Conservation (phyloP, 1,140 invertebrate species). For the Ptiloglossa arizonensis region DNA sequence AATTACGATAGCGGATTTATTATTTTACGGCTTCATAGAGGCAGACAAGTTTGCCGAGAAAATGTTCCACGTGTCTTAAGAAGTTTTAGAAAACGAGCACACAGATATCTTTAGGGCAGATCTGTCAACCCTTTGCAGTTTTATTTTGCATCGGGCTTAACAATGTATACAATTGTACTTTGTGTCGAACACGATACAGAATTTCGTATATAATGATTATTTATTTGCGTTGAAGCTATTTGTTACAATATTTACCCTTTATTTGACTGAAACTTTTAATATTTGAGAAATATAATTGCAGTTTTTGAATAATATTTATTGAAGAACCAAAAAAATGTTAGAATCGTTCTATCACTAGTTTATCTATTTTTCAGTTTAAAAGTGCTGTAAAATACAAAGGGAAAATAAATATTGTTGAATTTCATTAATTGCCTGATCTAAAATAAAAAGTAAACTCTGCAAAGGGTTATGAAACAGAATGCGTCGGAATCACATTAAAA, state of each 20-base stretch:
- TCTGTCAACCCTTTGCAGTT: conserved; percentile 46
- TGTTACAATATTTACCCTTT: not conserved
- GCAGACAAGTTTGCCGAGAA: conserved; percentile 31
- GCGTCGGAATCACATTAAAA: conserved; percentile 19
- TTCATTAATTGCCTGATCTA: not conserved
- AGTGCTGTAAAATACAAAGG: not conserved
- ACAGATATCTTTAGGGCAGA: conserved; percentile 27
- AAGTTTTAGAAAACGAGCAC: conserved; percentile 48
- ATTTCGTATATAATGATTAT: not conserved
- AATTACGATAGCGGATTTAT: conserved; percentile 67
- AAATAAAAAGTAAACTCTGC: not conserved
- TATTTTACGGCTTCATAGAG: conserved; percentile 66
- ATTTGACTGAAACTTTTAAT: not conserved
- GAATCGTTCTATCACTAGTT: too few species aligned
- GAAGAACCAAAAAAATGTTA: not conserved
- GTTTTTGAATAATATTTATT: not conserved
- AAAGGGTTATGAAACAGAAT: conserved; percentile 28
- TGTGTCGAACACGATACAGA: not conserved
- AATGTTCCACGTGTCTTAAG: conserved; percentile 55
- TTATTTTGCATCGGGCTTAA: conserved; percentile 6
- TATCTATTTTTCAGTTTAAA: not conserved
- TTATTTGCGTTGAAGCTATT: not conserved
- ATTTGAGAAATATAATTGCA: not conserved
- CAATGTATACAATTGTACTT: not conserved
- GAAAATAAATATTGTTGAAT: not conserved